These are phyloP conservation scores for Anser brachyrhynchus DNA, from an alignment of 2,113 vertebrate genomes.

Conservation along the genomic window DNA sequence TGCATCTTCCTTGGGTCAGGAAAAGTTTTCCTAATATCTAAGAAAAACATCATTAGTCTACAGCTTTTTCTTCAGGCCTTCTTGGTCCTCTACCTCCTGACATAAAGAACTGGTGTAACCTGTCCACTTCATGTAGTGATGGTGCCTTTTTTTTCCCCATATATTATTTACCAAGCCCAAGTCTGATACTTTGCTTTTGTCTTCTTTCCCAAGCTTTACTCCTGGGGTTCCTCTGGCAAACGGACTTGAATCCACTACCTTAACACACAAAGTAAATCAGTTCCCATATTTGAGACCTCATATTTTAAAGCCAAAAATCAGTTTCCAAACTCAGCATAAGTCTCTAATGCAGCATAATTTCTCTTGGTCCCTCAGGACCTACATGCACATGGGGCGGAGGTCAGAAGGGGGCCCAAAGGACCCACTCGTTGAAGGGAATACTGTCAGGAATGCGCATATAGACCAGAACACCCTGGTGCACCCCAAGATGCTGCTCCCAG, in stretches of 20 bases:
- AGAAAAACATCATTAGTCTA: not conserved
- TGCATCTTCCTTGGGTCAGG: not conserved
- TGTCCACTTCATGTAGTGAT: not conserved
- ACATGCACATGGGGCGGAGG: not conserved
- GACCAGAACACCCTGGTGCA: not conserved
- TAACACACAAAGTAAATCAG: not conserved
- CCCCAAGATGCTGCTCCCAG: not conserved
- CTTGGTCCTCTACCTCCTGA: not conserved
- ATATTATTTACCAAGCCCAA: not conserved
- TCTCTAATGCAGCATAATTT: not conserved
- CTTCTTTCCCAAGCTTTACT: not conserved
- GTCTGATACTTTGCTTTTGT: not conserved
- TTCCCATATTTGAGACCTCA: not conserved
- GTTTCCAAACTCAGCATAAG: slow-evolving; percentile 7
- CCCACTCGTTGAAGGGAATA: accelerated
- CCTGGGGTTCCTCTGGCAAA: not conserved
- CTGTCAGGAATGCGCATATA: not conserved
- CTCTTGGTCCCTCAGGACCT: not conserved
- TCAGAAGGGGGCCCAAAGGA: not conserved
- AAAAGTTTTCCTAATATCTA: not conserved
- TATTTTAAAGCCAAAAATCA: not conserved
- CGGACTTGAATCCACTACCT: not conserved
- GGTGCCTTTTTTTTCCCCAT: not conserved
- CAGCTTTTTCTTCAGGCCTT: not conserved
- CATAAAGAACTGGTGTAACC: not conserved